Conservation (phyloP, 2,113 vertebrate genomes). For the Lophura nycthemera region DNA sequence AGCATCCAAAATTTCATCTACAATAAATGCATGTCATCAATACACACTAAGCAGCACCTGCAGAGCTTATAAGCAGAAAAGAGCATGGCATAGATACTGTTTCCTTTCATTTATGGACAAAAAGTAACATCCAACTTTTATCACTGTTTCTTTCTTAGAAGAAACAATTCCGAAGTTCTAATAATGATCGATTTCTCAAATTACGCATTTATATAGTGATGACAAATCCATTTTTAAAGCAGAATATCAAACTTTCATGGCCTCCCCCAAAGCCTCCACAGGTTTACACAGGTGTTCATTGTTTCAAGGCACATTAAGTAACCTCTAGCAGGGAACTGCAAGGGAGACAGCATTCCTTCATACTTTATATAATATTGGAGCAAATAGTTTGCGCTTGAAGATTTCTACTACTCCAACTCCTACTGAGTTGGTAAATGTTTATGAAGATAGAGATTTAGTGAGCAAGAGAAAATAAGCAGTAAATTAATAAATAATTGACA, state of each 20-base stretch:
- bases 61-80: not conserved
- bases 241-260: not conserved
- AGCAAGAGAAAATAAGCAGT: not conserved
- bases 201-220: not conserved
- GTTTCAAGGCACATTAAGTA: not conserved
- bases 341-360: not conserved
- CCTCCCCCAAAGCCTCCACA: not conserved
- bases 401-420: not conserved
- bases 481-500: not conserved
- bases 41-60: not conserved
- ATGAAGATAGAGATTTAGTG: not conserved
- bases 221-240: not conserved
- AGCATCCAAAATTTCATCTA: slow-evolving; percentile 87
- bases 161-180: not conserved
- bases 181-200: not conserved
- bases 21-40: not conserved
- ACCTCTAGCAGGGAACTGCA: not conserved
- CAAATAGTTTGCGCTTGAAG: not conserved
- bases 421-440: not conserved
- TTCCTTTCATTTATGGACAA: not conserved
- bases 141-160: not conserved
- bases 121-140: not conserved
- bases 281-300: not conserved
- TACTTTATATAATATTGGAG: not conserved
- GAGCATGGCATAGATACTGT: not conserved